phyloP scores from a whole-genome alignment of 2,113 vertebrate species.

The Phocoena phocoena region DNA sequence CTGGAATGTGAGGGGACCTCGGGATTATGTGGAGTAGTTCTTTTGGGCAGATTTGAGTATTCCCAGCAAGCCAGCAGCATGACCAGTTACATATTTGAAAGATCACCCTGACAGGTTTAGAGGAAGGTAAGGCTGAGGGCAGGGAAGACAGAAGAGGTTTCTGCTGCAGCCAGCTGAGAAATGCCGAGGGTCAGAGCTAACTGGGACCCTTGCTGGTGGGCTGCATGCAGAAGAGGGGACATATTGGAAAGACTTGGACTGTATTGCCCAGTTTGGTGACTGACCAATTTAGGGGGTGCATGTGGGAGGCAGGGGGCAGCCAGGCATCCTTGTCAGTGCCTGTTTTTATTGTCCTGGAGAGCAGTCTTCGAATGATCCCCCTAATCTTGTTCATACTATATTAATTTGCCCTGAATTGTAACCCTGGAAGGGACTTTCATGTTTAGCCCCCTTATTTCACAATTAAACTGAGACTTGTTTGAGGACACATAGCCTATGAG shows the following conservation, averaged over 20 bases:
- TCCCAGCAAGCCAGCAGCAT: not conserved
- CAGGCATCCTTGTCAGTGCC: too few relatives aligned
- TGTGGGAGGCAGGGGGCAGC: not conserved
- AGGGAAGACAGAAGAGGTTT: not conserved
- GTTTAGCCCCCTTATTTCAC: not conserved
- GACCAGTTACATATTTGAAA: not conserved
- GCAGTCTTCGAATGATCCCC: not conserved
- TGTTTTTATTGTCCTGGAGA: not conserved
- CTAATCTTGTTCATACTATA: not conserved
- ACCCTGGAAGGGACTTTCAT: not conserved
- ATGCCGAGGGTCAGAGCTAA: not conserved
- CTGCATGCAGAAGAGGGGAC: not conserved
- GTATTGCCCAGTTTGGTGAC: not conserved
- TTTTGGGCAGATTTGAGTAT: not conserved
- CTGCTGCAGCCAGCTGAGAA: not conserved
- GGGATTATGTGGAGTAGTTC: not conserved
- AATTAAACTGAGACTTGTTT: not conserved
- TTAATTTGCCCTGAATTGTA: not conserved
- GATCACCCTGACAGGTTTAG: not conserved
- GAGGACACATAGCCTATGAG: not conserved
- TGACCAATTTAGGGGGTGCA: not conserved
- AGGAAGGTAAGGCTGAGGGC: not conserved
- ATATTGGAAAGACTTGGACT: accelerated
- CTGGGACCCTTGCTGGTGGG: not conserved
- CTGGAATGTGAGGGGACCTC: too few relatives aligned